Conservation (phyloP, 2,797 vertebrate genomes). For the Hybognathus amarus region DNA sequence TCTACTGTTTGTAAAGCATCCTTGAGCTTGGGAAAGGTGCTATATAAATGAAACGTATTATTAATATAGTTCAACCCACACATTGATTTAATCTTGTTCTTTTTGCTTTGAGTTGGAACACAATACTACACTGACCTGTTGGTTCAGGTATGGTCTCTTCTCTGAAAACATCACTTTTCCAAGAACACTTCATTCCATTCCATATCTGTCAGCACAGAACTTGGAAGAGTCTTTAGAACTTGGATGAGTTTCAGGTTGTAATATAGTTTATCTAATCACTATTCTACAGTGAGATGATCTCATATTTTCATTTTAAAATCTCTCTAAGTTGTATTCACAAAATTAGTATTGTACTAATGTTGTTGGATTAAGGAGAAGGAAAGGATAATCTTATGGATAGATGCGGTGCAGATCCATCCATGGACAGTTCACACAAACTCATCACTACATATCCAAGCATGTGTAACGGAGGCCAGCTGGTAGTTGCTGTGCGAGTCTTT, state of each 20-base stretch:
- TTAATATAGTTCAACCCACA: neutral
- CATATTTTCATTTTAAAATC: neutral
- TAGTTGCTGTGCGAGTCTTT: no score
- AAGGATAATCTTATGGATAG: neutral
- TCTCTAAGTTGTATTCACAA: neutral
- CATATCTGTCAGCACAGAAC: neutral
- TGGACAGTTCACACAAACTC: neutral
- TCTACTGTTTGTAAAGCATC: no score
- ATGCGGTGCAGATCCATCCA: neutral
- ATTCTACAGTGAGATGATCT: neutral
- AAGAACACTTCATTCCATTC: conserved; percentile 29
- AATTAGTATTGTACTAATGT: neutral
- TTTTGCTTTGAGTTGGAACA: neutral
- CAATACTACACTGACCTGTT: neutral
- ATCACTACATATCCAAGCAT: neutral
- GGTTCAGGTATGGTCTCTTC: neutral
- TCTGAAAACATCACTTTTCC: neutral
- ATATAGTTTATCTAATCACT: neutral
- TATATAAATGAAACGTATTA: no score
- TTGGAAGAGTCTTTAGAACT: conserved; percentile 14
- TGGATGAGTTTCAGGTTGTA: neutral
- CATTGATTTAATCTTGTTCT: neutral
- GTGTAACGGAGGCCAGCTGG: no score
- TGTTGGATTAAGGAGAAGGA: neutral
- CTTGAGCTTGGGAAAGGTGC: no score